A percentile compares a stretch with the other conserved stretches of the same genome.
Evolutionary conservation across 2,888 invertebrate genomes (phyloP).

Genomic region (Elmis aenea): DNA sequence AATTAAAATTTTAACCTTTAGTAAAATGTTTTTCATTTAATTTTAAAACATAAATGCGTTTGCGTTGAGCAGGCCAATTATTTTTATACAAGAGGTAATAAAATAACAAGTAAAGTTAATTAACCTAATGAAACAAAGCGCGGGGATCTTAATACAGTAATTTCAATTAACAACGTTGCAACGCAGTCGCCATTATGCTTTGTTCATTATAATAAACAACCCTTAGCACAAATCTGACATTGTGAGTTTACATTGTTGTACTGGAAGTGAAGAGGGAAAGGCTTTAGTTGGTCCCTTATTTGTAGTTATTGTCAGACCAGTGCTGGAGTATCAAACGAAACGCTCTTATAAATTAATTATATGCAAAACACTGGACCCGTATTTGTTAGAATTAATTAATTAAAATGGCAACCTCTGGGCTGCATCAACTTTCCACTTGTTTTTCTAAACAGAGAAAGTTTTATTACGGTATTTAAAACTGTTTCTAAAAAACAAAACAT

Average conservation of each 20-base stretch:
- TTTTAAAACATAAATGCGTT: too few relatives aligned
- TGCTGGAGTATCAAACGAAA: conserved; percentile 14
- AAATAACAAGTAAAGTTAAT: conserved; percentile 26
- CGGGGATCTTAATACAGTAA: conserved; percentile 32
- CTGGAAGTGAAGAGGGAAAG: conserved; percentile 20
- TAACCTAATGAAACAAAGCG: conserved; percentile 29
- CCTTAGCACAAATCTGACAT: conserved; percentile 29
- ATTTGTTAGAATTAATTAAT: too few relatives aligned
- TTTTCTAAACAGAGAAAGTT: not conserved
- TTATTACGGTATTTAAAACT: not conserved
- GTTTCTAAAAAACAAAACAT: too few relatives aligned
- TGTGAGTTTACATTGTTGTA: conserved; percentile 22
- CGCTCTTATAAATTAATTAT: conserved; percentile 1
- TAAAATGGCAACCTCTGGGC: too few relatives aligned
- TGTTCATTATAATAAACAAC: conserved; percentile 33
- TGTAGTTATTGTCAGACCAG: conserved; percentile 16
- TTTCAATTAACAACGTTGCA: conserved; percentile 33
- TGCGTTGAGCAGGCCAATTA: too few relatives aligned
- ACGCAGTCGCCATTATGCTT: conserved; percentile 28
- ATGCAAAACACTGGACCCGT: too few relatives aligned
- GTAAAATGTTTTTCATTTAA: too few relatives aligned
- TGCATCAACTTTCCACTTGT: too few relatives aligned
- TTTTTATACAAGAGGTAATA: conserved; percentile 19
- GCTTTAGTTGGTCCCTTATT: conserved; percentile 15
- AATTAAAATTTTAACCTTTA: too few relatives aligned